These are phyloP conservation scores for Meteorus colon DNA, from an alignment of 2,888 invertebrate genomes.

Conservation along the genomic window DNA sequence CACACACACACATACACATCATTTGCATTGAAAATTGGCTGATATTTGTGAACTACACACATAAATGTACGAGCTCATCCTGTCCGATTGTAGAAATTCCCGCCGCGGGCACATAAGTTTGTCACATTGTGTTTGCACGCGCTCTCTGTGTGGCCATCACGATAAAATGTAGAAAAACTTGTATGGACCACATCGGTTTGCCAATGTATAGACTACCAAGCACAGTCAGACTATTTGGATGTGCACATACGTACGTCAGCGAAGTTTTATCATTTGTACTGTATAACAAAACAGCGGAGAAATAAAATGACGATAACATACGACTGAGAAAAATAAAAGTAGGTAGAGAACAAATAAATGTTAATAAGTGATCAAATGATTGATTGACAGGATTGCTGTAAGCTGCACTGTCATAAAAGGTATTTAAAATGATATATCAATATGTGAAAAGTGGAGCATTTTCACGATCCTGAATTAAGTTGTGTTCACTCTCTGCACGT, in stretches of 20 bases:
- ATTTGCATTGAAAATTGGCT: constrained; percentile 54
- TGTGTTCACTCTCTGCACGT: too few relatives aligned
- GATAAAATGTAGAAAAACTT: constrained; percentile 55
- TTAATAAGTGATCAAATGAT: too few relatives aligned
- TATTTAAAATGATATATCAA: too few relatives aligned
- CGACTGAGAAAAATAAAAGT: too few relatives aligned
- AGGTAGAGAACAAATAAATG: too few relatives aligned
- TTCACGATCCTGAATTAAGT: too few relatives aligned
- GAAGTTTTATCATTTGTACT: background rate
- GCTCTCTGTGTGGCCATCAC: constrained; percentile 39
- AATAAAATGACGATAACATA: background rate
- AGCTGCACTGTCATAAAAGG: too few relatives aligned
- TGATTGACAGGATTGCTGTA: too few relatives aligned
- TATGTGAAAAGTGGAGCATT: too few relatives aligned
- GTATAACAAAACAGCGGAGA: background rate
- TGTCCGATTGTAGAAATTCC: constrained; percentile 37
- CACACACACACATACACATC: constrained; percentile 33
- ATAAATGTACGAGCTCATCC: constrained; percentile 27
- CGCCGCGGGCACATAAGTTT: constrained; percentile 25
- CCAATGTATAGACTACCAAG: constrained; percentile 31
- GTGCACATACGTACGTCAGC: constrained; percentile 34
- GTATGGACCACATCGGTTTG: constrained; percentile 45
- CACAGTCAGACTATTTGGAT: constrained; percentile 28
- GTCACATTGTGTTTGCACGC: constrained; percentile 8
- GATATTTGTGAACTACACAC: constrained; percentile 31